These are phyloP conservation scores for Scaptomyza graminum DNA, from an alignment of 1,140 invertebrate genomes.

Conservation along the genomic window DNA sequence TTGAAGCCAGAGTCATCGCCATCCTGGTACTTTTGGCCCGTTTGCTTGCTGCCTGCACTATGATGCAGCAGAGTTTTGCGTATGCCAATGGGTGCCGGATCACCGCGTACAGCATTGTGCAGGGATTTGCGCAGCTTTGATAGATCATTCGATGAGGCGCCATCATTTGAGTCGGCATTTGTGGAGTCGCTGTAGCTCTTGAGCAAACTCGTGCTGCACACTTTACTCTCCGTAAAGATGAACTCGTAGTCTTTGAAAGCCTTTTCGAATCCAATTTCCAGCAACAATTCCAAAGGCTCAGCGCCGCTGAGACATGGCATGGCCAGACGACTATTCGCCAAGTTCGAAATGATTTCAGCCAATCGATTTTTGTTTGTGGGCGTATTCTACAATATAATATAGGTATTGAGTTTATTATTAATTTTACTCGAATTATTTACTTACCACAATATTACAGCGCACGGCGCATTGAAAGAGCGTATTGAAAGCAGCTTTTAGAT, in stretches of 20 bases:
- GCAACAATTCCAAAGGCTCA: conserved; percentile 75
- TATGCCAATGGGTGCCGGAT: conserved; percentile 32
- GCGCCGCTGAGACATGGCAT: conserved; percentile 77
- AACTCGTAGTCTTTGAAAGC: conserved; percentile 81
- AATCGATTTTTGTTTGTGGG: conserved; percentile 81
- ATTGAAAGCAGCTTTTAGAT: conserved; percentile 72
- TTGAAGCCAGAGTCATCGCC: conserved; percentile 66
- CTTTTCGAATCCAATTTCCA: conserved; percentile 83
- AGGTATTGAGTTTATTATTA: neutral
- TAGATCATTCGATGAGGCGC: conserved; percentile 29
- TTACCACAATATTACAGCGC: conserved; percentile 78
- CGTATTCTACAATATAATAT: conserved; percentile 58
- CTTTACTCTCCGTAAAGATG: conserved; percentile 79
- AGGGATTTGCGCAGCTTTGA: conserved; percentile 80
- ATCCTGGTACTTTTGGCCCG: conserved; percentile 49
- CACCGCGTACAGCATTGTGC: conserved; percentile 66
- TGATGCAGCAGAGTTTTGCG: conserved; percentile 75
- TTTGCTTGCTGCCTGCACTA: conserved; percentile 31
- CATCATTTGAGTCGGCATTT: conserved; percentile 15
- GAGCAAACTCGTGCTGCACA: conserved; percentile 67
- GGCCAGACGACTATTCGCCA: conserved; percentile 74
- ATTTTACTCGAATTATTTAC: neutral
- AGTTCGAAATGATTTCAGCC: conserved; percentile 77
- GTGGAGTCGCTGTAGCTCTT: conserved; percentile 29
- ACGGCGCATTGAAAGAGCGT: conserved; percentile 79